These are phyloP conservation scores for Hesperia comma DNA, from an alignment of 2,888 invertebrate genomes.

Conservation along the genomic window DNA sequence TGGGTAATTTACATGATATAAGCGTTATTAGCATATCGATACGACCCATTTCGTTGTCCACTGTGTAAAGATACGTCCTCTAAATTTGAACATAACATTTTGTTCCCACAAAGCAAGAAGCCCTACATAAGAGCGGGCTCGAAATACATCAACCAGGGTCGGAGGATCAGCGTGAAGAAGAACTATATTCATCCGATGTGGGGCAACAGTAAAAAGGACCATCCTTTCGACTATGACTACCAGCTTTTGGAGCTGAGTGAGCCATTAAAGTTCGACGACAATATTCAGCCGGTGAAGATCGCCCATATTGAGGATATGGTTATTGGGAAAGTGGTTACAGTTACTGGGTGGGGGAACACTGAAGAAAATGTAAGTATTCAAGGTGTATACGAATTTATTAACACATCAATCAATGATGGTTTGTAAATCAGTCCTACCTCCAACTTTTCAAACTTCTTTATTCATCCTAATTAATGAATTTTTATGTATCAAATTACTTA, in stretches of 20 bases:
- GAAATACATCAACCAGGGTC: conserved; percentile 65
- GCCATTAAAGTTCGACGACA: conserved; percentile 60
- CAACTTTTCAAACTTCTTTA: too few relatives aligned
- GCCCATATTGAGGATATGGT: conserved; percentile 73
- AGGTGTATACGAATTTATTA: neutral
- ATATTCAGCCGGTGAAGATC: conserved; percentile 67
- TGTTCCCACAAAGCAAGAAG: conserved; percentile 57
- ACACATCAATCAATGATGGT: too few relatives aligned
- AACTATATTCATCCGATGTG: conserved; percentile 65
- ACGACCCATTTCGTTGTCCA: too few relatives aligned
- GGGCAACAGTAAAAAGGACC: conserved; percentile 61
- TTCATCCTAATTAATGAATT: too few relatives aligned
- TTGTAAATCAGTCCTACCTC: too few relatives aligned
- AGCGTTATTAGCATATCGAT: too few relatives aligned
- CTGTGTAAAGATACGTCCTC: too few relatives aligned
- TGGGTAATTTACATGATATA: too few relatives aligned
- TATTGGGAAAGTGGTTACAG: conserved; percentile 69
- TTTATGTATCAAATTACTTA: too few relatives aligned
- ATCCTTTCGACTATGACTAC: conserved; percentile 75
- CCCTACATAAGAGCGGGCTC: conserved; percentile 69
- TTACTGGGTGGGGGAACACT: conserved; percentile 78
- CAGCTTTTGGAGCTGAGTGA: conserved; percentile 66
- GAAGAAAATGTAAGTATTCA: conserved; percentile 68
- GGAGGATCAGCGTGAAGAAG: conserved; percentile 52
- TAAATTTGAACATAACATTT: neutral